Evolutionary conservation across 2,113 vertebrate genomes (phyloP).

Genomic region (Xyrauchen texanus): DNA sequence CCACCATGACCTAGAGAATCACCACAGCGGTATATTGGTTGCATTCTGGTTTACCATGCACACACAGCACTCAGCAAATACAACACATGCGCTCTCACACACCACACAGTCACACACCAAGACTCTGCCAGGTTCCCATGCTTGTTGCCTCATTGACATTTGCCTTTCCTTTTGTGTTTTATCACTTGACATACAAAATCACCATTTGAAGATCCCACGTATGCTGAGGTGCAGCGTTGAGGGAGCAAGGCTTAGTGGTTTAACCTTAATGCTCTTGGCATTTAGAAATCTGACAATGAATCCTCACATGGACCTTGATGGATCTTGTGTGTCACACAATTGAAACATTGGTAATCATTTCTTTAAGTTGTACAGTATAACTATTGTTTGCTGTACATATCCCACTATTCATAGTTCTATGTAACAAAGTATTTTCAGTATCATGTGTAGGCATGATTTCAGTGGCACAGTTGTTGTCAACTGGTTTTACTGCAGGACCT

Average conservation of each 20-base stretch:
- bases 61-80: conserved; percentile 34
- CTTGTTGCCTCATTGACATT: background rate
- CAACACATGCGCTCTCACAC: background rate
- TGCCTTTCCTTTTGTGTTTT: background rate
- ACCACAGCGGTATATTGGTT: conserved; percentile 83
- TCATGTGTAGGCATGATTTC: too few species aligned
- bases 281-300: background rate
- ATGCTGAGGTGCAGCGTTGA: background rate
- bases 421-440: too few species aligned
- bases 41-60: conserved; percentile 67
- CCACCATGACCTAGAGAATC: conserved; percentile 75
- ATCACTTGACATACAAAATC: background rate
- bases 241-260: background rate
- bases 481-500: too few species aligned
- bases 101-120: background rate
- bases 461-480: too few species aligned
- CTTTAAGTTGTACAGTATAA: background rate
- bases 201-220: background rate
- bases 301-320: too few species aligned
- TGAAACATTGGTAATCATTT: background rate
- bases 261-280: background rate
- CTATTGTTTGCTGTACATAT: background rate
- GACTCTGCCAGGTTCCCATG: conserved; percentile 10
- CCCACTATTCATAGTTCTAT: too few species aligned
- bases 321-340: conserved; percentile 12